phyloP scores from a whole-genome alignment of 1,140 invertebrate species.

The Hormaphis cornu region DNA sequence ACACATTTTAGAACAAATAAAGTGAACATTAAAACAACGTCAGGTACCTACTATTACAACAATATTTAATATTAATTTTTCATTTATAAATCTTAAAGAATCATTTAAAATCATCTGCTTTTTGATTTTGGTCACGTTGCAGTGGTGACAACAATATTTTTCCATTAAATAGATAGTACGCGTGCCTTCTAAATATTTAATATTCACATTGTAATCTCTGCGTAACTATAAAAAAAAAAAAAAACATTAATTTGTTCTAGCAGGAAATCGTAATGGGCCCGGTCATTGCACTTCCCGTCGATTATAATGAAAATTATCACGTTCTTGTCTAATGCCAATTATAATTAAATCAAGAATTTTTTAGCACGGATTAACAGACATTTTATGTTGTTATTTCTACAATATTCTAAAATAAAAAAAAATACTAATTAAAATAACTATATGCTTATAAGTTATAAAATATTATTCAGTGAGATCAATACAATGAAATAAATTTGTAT shows the following conservation, averaged over 20 bases:
- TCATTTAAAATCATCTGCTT: not conserved
- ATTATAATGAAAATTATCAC: conserved; percentile 9
- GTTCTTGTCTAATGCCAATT: not conserved
- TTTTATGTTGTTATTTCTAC: too few species aligned
- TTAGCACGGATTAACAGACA: too few species aligned
- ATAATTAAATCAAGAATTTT: conserved; percentile 13
- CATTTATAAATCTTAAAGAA: not conserved
- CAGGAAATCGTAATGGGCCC: conserved; percentile 22
- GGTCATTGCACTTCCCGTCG: conserved; percentile 29
- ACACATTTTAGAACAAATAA: too few species aligned
- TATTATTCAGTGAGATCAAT: too few species aligned
- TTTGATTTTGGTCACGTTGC: conserved; percentile 14
- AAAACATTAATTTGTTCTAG: conserved; percentile 18
- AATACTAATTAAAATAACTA: too few species aligned
- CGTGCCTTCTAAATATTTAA: conserved; percentile 17
- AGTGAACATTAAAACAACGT: too few species aligned
- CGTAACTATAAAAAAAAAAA: not conserved
- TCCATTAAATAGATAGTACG: conserved; percentile 17
- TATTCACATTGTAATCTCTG: conserved; percentile 17
- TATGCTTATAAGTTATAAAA: too few species aligned
- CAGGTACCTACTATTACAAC: not conserved
- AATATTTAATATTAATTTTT: not conserved
- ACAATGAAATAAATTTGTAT: too few species aligned
- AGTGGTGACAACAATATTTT: conserved; percentile 1
- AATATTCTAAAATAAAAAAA: too few species aligned